Base-by-base conservation (phyloP, 2,113 vertebrate species). In the Microcebus tavaratra region DNA sequence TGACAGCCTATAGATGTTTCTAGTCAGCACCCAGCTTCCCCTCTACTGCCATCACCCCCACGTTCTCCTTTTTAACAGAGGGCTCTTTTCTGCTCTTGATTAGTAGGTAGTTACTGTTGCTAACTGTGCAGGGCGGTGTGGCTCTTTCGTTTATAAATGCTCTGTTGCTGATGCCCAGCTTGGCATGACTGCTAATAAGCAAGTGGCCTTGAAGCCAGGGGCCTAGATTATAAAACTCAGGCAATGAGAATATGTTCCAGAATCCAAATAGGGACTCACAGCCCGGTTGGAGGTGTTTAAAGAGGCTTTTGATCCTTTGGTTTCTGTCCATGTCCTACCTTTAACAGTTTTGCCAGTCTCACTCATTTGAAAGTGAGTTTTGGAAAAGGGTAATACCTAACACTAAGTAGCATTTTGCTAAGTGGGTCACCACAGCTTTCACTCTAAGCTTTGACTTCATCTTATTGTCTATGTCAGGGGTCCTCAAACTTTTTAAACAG, bases 221-320 rank as follows among this genome's bases (percentile, higher is more conserved):
- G 50, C 45, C 23, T 55, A 48, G 42, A 57, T 86, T 72, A 76
- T 92, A 92, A 96, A 93, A 83, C n/a, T 36, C 55, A 83, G 83
- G 73, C 67, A 82, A 89, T 72, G 42, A 94, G 29, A 94, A 86
- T 25, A 42, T 13, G 23, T 91, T 96, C 31, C 67, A 88, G 59
- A 91, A 72, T 85, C 57, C 25, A 88, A 89, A 88, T 50, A 86
- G 68, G 21, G 79, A 61, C 63, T 90, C 48, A 57, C 2, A 80
- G 63, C 13, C 23, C 29, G 79, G 31, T 4, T 55, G 67, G 63
- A 90, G 34, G 42, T 72, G 57, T 92, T 95, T 70, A 94, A 92
- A 97, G 81, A 90, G 50, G 36, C 12, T 29, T 29, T 76, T 10
- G 14, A 45, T 70, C 17, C n/a, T 72, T 94, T 88, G 36, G 55